A percentile compares a stretch with the other conserved stretches of the same genome.
Evolutionary conservation across 2,888 invertebrate genomes (phyloP).

Genomic region (Galeopsomyia nigrocyanea): DNA sequence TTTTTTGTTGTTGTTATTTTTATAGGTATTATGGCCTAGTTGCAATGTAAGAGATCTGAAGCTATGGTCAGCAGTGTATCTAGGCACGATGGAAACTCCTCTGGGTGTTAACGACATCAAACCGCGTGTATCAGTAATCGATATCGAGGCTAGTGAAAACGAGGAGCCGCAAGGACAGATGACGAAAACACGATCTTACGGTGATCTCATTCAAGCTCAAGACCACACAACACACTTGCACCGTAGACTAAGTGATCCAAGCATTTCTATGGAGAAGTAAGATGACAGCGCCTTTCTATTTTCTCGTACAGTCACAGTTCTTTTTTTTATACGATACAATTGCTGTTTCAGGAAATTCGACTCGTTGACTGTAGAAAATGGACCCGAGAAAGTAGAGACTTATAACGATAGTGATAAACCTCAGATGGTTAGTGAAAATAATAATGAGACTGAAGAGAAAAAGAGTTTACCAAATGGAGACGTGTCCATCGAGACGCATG

Average conservation of each 20-base stretch:
- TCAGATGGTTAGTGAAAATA: conserved; percentile 41
- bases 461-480: conserved; percentile 56
- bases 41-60: conserved; percentile 86
- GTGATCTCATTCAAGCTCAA: conserved; percentile 81
- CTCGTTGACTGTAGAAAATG: conserved; percentile 61
- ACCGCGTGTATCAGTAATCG: conserved; percentile 62
- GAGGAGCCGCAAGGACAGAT: conserved; percentile 72
- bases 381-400: conserved; percentile 56
- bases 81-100: conserved; percentile 72
- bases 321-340: too few relatives aligned
- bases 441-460: conserved; percentile 52
- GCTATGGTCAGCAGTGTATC: conserved; percentile 89
- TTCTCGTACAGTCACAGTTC: not conserved
- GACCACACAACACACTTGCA: conserved; percentile 73
- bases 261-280: conserved; percentile 82
- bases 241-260: conserved; percentile 88
- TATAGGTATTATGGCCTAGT: conserved; percentile 88
- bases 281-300: conserved; percentile 50
- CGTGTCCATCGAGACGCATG: conserved; percentile 59
- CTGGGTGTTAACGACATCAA: conserved; percentile 67
- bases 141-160: conserved; percentile 63
- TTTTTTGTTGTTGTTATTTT: not conserved
- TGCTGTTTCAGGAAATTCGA: conserved; percentile 63
- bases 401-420: conserved; percentile 54
- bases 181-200: conserved; percentile 89